Percentiles rank a stretch among this genome's conserved stretches.
phyloP scores from a whole-genome alignment of 2,888 invertebrate genomes.

The Rhogogaster chlorosoma region DNA sequence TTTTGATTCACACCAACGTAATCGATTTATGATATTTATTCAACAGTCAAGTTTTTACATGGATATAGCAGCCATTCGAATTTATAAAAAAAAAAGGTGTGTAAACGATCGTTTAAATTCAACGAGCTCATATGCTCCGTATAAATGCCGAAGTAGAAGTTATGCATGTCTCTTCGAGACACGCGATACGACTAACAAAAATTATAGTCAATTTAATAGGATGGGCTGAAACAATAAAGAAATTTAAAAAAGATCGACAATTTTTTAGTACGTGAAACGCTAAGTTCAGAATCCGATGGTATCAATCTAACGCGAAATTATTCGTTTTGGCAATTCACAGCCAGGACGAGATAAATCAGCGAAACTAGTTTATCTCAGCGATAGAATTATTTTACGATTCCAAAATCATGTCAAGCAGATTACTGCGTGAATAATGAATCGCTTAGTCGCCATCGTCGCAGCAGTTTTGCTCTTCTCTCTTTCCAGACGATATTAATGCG shows the following conservation, averaged over 20 bases:
- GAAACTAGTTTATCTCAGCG: background rate
- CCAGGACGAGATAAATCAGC: background rate
- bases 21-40: background rate
- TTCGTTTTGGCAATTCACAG: background rate
- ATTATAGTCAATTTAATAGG: background rate
- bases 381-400: background rate
- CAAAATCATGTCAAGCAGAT: background rate
- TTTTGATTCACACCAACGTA: background rate
- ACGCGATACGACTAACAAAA: constrained; percentile 20
- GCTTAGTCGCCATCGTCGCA: background rate
- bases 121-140: constrained; percentile 3
- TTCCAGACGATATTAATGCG: background rate
- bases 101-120: constrained; percentile 9
- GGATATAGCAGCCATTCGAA: background rate
- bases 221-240: background rate
- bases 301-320: background rate
- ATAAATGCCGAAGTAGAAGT: constrained; percentile 10
- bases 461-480: background rate
- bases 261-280: background rate
- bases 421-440: background rate
- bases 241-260: background rate
- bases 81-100: background rate
- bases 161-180: background rate
- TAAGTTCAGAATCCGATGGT: background rate
- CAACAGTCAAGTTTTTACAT: background rate